Evolutionary conservation across 2,113 vertebrate species (phyloP), one percentile per base, ranked within the genome.

Genomic region (Oryzias melastigma): DNA sequence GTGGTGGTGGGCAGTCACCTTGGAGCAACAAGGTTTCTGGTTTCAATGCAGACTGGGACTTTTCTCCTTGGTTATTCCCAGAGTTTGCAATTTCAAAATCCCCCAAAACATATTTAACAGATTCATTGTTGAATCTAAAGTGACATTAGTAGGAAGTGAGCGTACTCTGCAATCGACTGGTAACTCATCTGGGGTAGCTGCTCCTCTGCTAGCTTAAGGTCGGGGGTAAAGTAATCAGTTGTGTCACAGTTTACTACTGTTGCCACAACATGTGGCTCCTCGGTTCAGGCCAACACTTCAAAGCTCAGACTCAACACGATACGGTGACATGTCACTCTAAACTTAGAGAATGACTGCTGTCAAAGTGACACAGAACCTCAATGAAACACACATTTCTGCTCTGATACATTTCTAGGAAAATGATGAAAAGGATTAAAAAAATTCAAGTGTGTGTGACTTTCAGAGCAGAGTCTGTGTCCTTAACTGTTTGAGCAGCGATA

Each of bases 401-500:
- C 54, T 20, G 18, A 48, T 56, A 41, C 22, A 67, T 24, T 43
- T 22, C 15, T 65, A 10, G 47, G 40, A 46, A 55, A 45, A 52
- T 20, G 35, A 35, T 35, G 7, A 20, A 40, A 58, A 2, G 19
- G 1, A 50, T 20, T 12, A 35, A 45, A 55, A 54, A 47, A 49
- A 25, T 46, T 29, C 0, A 3, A 35, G 51, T 3, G 54, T 43
- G 62, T 53, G 55, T 19, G 24, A 62, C 65, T 68, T 57, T 19
- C 62, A 65, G 52, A 73, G 22, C 73, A 48, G 59, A 4, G 5
- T 17, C 48, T 24, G 58, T 56, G 64, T 42, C 41, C 61, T 57
- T 25, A 16, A 53, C 60, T 70, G 71, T 86, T 77, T 72, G 52
- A 60, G 44, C 29, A 56, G 59, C 0, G 86, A 83, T 87, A 88